Base-by-base conservation (phyloP, 2,113 vertebrate genomes). In the Tenebrosternarchus preto region DNA sequence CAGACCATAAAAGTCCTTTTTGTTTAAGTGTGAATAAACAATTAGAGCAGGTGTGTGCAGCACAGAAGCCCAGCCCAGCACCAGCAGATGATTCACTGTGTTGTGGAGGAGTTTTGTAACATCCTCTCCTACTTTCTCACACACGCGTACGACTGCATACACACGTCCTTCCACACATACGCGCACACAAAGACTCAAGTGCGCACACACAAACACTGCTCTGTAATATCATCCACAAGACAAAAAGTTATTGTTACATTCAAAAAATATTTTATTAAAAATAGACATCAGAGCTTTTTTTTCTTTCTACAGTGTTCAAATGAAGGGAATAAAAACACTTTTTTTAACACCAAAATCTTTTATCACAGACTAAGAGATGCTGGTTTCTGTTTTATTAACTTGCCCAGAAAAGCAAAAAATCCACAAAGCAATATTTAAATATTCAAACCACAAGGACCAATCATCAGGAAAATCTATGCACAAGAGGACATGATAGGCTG, bases 21-120 rank as follows among this genome's bases (percentile, higher is more conserved):
- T 73, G 80, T 74, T 80, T 79, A 85, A 81, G 43, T 22, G 27
- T 59, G n/a, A 33, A 59, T 43, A 59, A 60, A 46, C 50, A 27
- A 86, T 88, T 91, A 88, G 88, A 91, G 90, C 87, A 29, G 24
- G 36, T 50, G 89, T 92, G 87, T 89, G 89, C 8, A 50, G 8
- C 43, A 50, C 8, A 50, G 43, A 50, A 50, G 15, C 43, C 43
- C 43, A 50, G 12, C 8, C 43, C 43, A 1, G 90, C 53, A 19
- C 31, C 53, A 33, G 15, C 31, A 73, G 25, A 57, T 73, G 71
- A 73, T 27, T 55, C 50, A 73, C 57, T 73, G n/a, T 56, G 50
- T 25, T 36, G 25, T 33, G 57, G 11, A 4, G 22, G 36, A 12
- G 67, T 39, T 22, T 22, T 46, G 19, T 70, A n/a, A 46, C 20